phyloP scores from a whole-genome alignment of 2,797 vertebrate genomes.

The Enteromius viviparus region DNA sequence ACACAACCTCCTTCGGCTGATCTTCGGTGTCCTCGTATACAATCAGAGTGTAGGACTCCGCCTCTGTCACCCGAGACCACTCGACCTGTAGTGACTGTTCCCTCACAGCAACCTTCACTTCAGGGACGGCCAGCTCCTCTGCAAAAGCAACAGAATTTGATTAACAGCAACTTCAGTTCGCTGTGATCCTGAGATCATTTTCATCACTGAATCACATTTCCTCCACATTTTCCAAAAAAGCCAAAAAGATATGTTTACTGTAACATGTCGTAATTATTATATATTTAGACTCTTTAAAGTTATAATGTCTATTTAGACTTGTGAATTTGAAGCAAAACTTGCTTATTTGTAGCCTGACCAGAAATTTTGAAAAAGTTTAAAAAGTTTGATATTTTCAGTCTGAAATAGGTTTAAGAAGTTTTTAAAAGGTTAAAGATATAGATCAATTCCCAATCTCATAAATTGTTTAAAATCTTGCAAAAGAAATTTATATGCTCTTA shows the following conservation, averaged over 20 bases:
- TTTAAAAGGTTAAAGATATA: no score
- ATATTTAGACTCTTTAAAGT: not conserved
- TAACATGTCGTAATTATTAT: not conserved
- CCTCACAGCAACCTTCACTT: slow-evolving; percentile 44
- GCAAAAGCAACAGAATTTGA: slow-evolving; percentile 7
- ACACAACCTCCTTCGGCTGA: slow-evolving; percentile 32
- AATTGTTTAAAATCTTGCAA: no score
- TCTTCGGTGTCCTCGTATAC: slow-evolving; percentile 50
- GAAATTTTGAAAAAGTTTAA: no score
- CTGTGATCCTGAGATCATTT: not conserved
- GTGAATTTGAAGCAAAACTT: no score
- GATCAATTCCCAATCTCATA: no score
- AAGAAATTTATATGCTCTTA: not conserved
- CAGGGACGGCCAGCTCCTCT: slow-evolving; percentile 63
- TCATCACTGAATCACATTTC: not conserved
- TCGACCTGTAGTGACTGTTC: slow-evolving; percentile 64
- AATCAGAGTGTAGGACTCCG: slow-evolving; percentile 66
- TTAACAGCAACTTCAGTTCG: not conserved
- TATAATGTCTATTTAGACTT: no score
- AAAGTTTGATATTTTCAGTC: no score
- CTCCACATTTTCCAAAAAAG: not conserved
- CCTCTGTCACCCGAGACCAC: slow-evolving; percentile 67
- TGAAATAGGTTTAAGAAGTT: no score
- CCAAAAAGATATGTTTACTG: not conserved
- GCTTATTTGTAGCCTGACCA: no score